These are phyloP conservation scores for Semicossyphus pulcher DNA, from an alignment of 2,113 vertebrate genomes.

Conservation along the genomic window DNA sequence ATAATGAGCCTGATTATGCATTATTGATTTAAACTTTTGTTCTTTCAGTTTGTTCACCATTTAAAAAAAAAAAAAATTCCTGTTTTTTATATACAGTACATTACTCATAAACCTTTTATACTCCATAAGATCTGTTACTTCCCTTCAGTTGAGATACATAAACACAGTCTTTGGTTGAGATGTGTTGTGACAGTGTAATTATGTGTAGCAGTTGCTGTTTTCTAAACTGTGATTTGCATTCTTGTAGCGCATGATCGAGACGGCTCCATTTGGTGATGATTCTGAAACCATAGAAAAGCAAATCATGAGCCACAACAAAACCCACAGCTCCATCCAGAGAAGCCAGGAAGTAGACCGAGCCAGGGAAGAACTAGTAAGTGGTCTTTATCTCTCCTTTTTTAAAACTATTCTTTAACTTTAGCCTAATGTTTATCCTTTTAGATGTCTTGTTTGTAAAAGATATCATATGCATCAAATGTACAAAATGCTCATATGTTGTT, in stretches of 20 bases:
- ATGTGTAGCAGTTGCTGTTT: not conserved
- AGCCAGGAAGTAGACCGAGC: constrained; percentile 88
- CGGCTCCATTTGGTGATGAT: constrained; percentile 90
- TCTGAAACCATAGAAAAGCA: constrained; percentile 87
- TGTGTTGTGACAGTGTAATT: not conserved
- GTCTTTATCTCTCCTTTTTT: not conserved
- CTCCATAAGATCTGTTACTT: not conserved
- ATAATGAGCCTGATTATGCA: not conserved
- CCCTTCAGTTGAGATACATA: not conserved
- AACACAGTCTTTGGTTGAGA: no score
- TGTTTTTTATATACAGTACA: not conserved
- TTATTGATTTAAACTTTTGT: not conserved
- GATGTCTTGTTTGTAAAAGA: not conserved
- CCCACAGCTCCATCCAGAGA: constrained; percentile 90
- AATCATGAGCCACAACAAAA: constrained; percentile 86
- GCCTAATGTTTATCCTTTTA: not conserved
- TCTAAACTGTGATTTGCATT: constrained; percentile 17
- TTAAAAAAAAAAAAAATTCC: no score
- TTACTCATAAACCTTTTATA: not conserved
- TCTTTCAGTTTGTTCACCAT: not conserved
- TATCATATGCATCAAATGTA: no score
- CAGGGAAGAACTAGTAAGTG: constrained; percentile 89
- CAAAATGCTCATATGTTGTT: not conserved
- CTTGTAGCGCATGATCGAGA: constrained; percentile 89
- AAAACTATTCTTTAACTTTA: not conserved